These are phyloP conservation scores for Pyrocephalus nanus DNA, from an alignment of 2,797 vertebrate species.

Conservation along the genomic window DNA sequence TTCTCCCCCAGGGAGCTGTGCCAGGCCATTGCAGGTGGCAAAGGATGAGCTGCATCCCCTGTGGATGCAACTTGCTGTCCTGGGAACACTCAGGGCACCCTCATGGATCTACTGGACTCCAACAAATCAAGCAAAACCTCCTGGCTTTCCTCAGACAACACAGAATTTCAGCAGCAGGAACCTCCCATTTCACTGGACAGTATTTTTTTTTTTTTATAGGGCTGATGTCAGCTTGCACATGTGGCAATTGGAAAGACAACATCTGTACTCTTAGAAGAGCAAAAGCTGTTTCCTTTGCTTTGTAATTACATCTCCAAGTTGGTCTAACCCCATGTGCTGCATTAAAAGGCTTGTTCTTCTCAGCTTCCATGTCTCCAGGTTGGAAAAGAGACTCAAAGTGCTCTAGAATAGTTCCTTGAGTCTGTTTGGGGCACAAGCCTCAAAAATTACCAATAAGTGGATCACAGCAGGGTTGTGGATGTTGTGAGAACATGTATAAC, in stretches of 20 bases:
- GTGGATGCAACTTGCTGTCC: background rate
- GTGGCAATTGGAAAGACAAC: slow-evolving; percentile 28
- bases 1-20: background rate
- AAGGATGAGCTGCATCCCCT: rapidly evolving
- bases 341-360: background rate
- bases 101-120: background rate
- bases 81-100: background rate
- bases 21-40: background rate
- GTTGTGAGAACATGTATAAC: rapidly evolving
- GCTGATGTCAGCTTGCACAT: slow-evolving; percentile 15
- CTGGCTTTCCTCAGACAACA: background rate
- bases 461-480: background rate
- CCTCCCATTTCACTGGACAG: background rate
- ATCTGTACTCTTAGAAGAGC: background rate
- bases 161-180: background rate
- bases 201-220: background rate
- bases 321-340: background rate
- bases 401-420: background rate
- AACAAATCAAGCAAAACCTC: background rate
- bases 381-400: background rate
- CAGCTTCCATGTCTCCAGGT: background rate
- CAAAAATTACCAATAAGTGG: background rate
- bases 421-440: background rate
- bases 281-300: slow-evolving; percentile 20
- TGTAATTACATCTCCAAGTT: slow-evolving; percentile 24